Conservation (phyloP, 2,888 invertebrate species). For the Tetragonula carbonaria region DNA sequence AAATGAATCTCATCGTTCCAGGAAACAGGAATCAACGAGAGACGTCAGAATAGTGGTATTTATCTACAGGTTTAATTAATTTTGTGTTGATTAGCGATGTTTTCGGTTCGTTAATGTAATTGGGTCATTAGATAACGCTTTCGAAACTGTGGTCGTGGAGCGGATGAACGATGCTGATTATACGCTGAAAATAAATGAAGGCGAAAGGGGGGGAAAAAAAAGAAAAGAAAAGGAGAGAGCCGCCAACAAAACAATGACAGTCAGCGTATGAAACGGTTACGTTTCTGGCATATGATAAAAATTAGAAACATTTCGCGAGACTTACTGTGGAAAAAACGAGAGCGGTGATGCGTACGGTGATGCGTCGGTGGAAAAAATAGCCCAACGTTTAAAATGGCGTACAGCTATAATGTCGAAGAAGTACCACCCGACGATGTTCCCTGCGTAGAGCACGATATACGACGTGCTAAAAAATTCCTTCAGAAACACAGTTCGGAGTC, state of each 20-base stretch:
- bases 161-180: slow-evolving; percentile 58
- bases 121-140: slow-evolving; percentile 74
- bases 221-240: slow-evolving; percentile 16
- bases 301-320: not conserved
- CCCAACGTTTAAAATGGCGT: slow-evolving; percentile 70
- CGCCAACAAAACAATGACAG: slow-evolving; percentile 51
- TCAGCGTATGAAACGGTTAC: slow-evolving; percentile 15
- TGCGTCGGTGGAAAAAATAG: slow-evolving; percentile 29
- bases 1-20: slow-evolving; percentile 9
- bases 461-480: slow-evolving; percentile 87
- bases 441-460: slow-evolving; percentile 85
- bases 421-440: slow-evolving; percentile 72
- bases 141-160: slow-evolving; percentile 48
- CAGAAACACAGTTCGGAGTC: slow-evolving; percentile 87
- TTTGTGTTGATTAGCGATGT: slow-evolving; percentile 63
- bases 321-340: not conserved
- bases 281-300: slow-evolving; percentile 9
- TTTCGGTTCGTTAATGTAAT: slow-evolving; percentile 73
- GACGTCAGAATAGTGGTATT: slow-evolving; percentile 14
- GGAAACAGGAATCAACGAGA: slow-evolving; percentile 49
- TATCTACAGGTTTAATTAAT: slow-evolving; percentile 69
- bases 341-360: not conserved
- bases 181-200: slow-evolving; percentile 33
- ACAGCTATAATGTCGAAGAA: slow-evolving; percentile 72
- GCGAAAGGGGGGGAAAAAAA: not conserved